A percentile compares a stretch with the other conserved stretches of the same genome.
Conservation (phyloP, 1,140 invertebrate species). For the Aphis gossypii region DNA sequence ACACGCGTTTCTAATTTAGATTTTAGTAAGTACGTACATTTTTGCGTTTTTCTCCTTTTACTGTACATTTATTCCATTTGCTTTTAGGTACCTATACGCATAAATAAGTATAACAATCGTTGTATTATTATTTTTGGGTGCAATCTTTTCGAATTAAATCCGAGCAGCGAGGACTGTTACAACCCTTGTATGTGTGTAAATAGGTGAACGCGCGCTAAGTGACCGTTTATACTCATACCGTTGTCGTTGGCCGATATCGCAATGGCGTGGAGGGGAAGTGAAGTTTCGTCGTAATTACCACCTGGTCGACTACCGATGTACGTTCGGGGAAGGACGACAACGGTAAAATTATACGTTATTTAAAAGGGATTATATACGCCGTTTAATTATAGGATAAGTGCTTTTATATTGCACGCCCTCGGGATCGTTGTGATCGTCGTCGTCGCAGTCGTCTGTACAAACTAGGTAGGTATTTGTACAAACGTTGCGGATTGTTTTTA, state of each 20-base stretch:
- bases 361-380: background rate
- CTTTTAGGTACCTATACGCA: no score
- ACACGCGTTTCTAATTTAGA: no score
- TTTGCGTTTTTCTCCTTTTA: background rate
- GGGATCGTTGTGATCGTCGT: background rate
- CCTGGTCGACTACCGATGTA: background rate
- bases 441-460: background rate
- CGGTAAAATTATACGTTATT: conserved; percentile 13
- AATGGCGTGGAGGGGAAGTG: background rate
- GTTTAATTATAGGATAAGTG: background rate
- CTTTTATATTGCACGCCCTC: background rate
- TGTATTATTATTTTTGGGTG: background rate
- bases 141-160: background rate
- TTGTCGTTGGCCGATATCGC: background rate
- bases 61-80: no score
- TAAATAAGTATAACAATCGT: background rate
- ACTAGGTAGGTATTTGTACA: background rate
- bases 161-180: background rate
- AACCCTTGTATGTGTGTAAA: background rate
- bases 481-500: background rate
- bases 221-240: background rate
- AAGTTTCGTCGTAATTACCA: background rate
- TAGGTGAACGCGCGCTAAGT: background rate
- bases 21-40: background rate
- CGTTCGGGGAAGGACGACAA: background rate